Base-by-base conservation (phyloP, 1,140 invertebrate species). In the Diabrotica virgifera region DNA sequence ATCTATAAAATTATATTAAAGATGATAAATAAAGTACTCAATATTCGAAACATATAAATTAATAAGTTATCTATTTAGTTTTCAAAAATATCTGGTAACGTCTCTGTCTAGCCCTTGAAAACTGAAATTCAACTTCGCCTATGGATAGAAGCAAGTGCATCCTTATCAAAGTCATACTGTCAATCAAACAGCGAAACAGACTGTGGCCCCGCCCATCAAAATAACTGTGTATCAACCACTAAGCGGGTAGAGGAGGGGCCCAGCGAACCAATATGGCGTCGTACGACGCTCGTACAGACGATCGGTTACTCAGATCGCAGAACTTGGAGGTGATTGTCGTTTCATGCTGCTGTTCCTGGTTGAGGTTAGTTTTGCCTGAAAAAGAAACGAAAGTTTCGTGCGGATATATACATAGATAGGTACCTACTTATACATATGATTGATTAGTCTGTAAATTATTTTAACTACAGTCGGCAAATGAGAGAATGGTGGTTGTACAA, bases 241-340 rank as follows among this genome's bases (percentile, higher is more conserved):
- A 69, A 69, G 65, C 60, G 67, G 51, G 52, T 36, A 66, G 60
- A 61, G 69, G 70, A 68, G 72, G 71, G 70, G 72, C 70, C 52
- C 64, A 24, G 64, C 61, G 68, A 56, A 69, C 70, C 74, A 76
- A 76, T 68, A 76, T 76, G 74, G 74, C 74, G 74, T 63, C 70
- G 65, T 13, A 67, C 68, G 71, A 68, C 71, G 71, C 56, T 65
- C 40, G 59, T 46, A 46, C 40, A 8, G 40, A 46, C 38, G 57
- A 46, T 54, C 57, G 53, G 57, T 51, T 56, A 65, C n/a, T 65
- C 57, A 36, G 38, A 56, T 57, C 58, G 54, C 40, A 6, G 40
- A 46, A 46, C 8, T 46, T n/a, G 40, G 8, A 10, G 40, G 5
- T 46, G 8, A 6, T 46, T n/a, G 40, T 46, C 5, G 40, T 6